These are phyloP conservation scores for Lasioglossum vierecki DNA, from an alignment of 2,888 invertebrate species.

Conservation along the genomic window DNA sequence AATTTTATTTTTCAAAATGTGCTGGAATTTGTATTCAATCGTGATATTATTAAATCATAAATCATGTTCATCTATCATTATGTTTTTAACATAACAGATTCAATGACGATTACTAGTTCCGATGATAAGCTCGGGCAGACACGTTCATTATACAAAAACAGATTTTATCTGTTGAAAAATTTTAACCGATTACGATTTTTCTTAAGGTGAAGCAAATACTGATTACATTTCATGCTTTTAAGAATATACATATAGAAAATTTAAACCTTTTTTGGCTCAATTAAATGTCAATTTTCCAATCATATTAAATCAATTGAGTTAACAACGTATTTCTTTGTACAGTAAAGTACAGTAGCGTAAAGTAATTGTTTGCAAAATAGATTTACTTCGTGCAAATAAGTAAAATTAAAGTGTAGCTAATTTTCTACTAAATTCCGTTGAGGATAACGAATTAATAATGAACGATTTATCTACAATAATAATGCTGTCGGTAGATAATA, in stretches of 20 bases:
- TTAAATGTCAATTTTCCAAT: not conserved
- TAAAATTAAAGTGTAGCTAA: not conserved
- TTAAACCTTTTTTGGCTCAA: not conserved
- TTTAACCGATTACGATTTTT: slow-evolving; percentile 17
- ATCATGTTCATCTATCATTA: not conserved
- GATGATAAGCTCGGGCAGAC: not conserved
- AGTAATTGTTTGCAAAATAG: not conserved
- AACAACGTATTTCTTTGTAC: not conserved
- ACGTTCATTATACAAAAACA: not conserved
- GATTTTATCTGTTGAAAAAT: slow-evolving; percentile 5
- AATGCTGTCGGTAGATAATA: not conserved
- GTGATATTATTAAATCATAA: not conserved
- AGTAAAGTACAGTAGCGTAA: too few species aligned
- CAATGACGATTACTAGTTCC: not conserved
- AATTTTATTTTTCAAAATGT: not conserved
- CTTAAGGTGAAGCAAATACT: not conserved
- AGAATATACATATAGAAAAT: not conserved
- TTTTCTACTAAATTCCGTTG: too few species aligned
- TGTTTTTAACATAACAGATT: not conserved
- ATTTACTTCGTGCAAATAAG: not conserved
- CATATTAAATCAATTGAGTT: not conserved
- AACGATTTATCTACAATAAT: not conserved
- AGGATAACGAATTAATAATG: not conserved
- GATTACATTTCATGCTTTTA: not conserved
- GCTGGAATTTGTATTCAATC: not conserved